Base-by-base conservation (phyloP, 2,797 vertebrate species). In the Oceanodroma leucorhoa region DNA sequence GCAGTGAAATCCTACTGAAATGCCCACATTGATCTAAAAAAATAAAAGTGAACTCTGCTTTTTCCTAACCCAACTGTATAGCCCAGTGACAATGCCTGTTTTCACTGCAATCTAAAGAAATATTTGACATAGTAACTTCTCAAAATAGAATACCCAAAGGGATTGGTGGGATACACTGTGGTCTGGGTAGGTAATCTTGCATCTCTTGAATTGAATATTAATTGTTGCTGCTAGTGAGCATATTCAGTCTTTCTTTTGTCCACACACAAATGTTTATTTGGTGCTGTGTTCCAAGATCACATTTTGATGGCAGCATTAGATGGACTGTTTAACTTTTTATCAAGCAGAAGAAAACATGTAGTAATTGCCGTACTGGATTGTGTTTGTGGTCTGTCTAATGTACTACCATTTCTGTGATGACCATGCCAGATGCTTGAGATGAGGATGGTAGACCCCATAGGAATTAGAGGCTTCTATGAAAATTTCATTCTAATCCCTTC, bases 401-500 rank as follows among this genome's bases (percentile, higher is more conserved):
- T 77, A 65, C 75, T 83, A 18, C 72, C 17, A 15, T 91, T 87
- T 89, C 94, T 96, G 91, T 86, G 89, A 88, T 96, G 94, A 75
- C 91, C 89, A 40, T 87, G 80, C 87, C 93, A 97, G 94, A 92
- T 95, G 92, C 92, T 91, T 93, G 82, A 92, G 82, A 92, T 83
- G 58, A 96, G 51, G 89, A 83, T 70, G 72, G 75, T 88, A 88
- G 79, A 89, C 57, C 95, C 60, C 91, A 27, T 5, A 93, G 79
- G 92, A 96, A 95, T 95, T 92, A 88, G 69, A 91, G 65, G 51
- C 82, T 93, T 90, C 89, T 88, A 88, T 65, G 65, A 96, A 94
- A 96, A 93, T 93, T 96, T 96, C 69, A 48, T 92, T 94, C 89
- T 96, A 93, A 96, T 97, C 89, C 89, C 54, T 86, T 92, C 82